Conservation (phyloP, 2,888 invertebrate genomes). For the Apoda limacodes region DNA sequence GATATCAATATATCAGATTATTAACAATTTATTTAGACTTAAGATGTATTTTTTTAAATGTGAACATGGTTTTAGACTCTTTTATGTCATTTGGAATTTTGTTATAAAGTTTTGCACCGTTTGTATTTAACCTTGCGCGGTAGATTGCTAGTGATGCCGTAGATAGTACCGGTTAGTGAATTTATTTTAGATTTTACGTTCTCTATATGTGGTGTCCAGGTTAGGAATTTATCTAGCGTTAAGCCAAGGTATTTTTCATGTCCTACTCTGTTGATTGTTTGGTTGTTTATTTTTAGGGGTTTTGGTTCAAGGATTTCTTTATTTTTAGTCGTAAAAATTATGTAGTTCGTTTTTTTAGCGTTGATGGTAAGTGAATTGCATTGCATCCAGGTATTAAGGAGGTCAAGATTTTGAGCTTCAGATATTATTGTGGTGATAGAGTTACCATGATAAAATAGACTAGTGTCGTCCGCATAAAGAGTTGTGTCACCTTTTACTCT, state of each 20-base stretch:
- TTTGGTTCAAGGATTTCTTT: slow-evolving; percentile 6
- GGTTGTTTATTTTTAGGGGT: slow-evolving; percentile 6
- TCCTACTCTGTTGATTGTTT: slow-evolving; percentile 6
- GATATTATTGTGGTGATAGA: too few species aligned
- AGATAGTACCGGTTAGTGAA: neutral
- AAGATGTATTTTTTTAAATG: too few species aligned
- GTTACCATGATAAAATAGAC: slow-evolving; percentile 9
- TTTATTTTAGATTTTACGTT: too few species aligned
- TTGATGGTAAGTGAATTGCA: too few species aligned
- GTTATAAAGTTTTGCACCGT: too few species aligned
- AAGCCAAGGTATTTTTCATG: too few species aligned
- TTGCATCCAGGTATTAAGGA: slow-evolving; percentile 11
- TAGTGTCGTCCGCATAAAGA: slow-evolving; percentile 7
- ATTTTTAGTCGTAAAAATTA: slow-evolving; percentile 14
- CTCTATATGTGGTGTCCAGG: slow-evolving; percentile 5
- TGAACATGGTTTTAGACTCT: too few species aligned
- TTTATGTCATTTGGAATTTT: too few species aligned
- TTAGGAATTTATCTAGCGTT: slow-evolving; percentile 3
- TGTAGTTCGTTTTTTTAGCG: slow-evolving; percentile 9
- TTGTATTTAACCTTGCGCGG: too few species aligned
- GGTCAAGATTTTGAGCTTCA: slow-evolving; percentile 14
- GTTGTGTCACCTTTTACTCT: slow-evolving; percentile 3
- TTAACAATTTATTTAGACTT: too few species aligned
- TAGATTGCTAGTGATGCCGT: too few species aligned
- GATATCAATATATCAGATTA: too few species aligned